Evolutionary conservation across 1,140 invertebrate species (phyloP).

Genomic region (Eubasilissa regina): DNA sequence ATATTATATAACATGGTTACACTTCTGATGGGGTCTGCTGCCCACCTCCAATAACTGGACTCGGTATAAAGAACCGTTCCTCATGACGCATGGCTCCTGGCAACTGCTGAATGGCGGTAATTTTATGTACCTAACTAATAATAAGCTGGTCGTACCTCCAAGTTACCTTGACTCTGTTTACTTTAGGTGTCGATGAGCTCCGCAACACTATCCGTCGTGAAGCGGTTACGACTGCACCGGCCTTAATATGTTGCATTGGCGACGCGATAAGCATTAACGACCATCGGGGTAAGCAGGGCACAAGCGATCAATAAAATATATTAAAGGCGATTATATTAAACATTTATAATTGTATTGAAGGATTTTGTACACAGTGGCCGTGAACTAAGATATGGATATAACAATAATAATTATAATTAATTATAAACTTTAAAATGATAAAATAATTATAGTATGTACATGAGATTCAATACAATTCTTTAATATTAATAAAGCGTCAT

Average conservation of each 20-base stretch:
- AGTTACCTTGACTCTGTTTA: constrained; percentile 37
- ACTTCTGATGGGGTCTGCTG: neutral
- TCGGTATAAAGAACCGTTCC: neutral
- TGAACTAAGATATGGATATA: no score
- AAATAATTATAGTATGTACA: no score
- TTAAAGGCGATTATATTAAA: no score
- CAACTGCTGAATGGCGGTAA: constrained; percentile 3
- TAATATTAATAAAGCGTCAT: no score
- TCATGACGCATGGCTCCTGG: constrained; percentile 20
- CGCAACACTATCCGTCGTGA: constrained; percentile 18
- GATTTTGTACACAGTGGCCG: no score
- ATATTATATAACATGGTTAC: neutral
- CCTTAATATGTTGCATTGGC: neutral
- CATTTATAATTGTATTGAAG: no score
- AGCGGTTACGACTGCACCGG: neutral
- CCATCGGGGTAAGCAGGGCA: neutral
- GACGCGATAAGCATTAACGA: constrained; percentile 38
- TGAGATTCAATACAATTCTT: no score
- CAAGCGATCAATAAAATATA: neutral
- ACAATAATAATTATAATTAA: no score
- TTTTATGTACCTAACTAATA: neutral
- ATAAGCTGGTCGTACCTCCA: constrained; percentile 11
- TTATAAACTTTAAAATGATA: no score
- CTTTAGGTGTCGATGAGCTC: constrained; percentile 36
- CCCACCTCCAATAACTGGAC: neutral